These are phyloP conservation scores for Argyrosomus regius DNA, from an alignment of 2,797 vertebrate species.

Conservation along the genomic window DNA sequence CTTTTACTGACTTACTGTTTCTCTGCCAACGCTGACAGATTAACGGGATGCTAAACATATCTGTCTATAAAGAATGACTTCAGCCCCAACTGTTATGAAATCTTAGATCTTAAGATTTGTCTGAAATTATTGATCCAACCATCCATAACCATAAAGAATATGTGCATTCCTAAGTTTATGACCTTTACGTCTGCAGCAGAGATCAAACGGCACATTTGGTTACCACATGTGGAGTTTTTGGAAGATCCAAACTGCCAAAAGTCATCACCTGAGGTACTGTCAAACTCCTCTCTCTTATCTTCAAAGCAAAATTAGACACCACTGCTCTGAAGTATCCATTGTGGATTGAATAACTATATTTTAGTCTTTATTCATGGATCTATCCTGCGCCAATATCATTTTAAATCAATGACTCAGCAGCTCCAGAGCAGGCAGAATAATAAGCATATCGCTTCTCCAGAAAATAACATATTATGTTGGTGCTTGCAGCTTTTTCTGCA, in stretches of 20 bases:
- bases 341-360: neutral
- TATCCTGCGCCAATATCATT: neutral
- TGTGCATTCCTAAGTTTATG: neutral
- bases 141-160: neutral
- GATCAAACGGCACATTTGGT: slow-evolving; percentile 30
- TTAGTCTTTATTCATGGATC: neutral
- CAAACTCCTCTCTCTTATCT: neutral
- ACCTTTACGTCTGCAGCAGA: neutral
- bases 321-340: neutral
- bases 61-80: neutral
- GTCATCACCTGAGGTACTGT: neutral
- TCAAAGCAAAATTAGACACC: slow-evolving; percentile 8
- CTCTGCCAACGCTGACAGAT: slow-evolving; percentile 4
- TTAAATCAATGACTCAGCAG: neutral
- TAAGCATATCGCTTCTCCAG: neutral
- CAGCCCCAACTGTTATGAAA: neutral
- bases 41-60: neutral
- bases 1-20: neutral
- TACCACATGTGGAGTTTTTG: slow-evolving; percentile 17
- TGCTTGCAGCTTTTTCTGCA: neutral
- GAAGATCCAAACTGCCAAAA: neutral
- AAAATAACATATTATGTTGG: neutral
- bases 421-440: neutral
- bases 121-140: slow-evolving; percentile 17
- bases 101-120: neutral